Evolutionary conservation across 1,140 invertebrate species (phyloP), one percentile per base, ranked within the genome.

Genomic region (Doryteuthis pealeii): DNA sequence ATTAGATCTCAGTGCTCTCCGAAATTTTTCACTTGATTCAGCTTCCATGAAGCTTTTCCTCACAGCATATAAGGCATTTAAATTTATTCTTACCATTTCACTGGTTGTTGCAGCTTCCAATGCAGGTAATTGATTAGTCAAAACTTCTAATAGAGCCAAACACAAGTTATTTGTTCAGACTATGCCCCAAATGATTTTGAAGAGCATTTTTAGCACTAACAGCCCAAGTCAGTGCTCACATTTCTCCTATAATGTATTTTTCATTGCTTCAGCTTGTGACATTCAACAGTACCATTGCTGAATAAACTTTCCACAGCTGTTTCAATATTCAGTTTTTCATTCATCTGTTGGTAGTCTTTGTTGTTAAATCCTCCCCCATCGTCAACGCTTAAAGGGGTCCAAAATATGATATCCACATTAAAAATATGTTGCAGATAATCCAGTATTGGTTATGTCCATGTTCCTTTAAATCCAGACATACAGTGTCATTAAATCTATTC

Each of bases 11-110:
- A 62, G 26, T 62, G 5, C 54, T n/a, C 54, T 62, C 26, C 26
- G 18, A 28, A 62, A 14, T 62, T 28, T 62, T 62, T 62, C 54
- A 62, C 54, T 62, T n/a, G 54, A 22, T 62, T 62, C 54, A 62
- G 54, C 5, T 22, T 15, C 54, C 26, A 4, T 62, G 18, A 62
- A 62, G 6, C 18, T 62, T 62, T 62, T 40, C 10, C 54, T 6
- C 18, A 12, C 10, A n/a, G 54, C 6, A 62, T 62, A 18, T 22
- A 62, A 28, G 22, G 45, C 45, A 49, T 49, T 49, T 12, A 49
- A 49, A 15, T 49, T 49, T 49, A 1, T n/a, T n/a, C n/a, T n/a
- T n/a, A 62, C 22, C 54, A 62, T 62, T 6, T 62, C 54, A 62
- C 18, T 62, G 18, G 54, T 62, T 62, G 54, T 62, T 62, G 54